Conservation (phyloP, 2,888 invertebrate species). For the Drosophila nr. fundita region DNA sequence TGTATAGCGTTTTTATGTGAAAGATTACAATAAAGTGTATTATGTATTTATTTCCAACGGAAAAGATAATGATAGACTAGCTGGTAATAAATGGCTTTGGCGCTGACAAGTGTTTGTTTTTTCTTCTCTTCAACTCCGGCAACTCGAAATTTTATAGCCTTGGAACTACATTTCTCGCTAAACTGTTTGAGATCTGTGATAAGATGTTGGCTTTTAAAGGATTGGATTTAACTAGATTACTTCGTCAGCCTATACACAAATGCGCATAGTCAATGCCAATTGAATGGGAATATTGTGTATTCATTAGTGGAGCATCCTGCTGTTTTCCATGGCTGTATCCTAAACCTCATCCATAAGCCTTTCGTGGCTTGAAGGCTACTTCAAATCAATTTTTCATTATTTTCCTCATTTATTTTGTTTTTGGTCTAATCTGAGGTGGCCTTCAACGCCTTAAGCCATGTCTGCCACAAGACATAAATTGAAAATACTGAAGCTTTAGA, state of each 20-base stretch:
- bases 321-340: background rate
- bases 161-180: background rate
- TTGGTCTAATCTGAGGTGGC: slow-evolving; percentile 9
- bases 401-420: slow-evolving; percentile 11
- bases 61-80: background rate
- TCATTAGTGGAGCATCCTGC: background rate
- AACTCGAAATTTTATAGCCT: background rate
- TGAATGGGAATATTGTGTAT: background rate
- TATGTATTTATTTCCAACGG: slow-evolving; percentile 1
- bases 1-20: slow-evolving; percentile 3
- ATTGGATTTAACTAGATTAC: background rate
- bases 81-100: slow-evolving; percentile 1
- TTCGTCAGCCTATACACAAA: background rate
- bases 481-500: slow-evolving; percentile 29
- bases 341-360: background rate
- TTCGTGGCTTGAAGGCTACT: slow-evolving; percentile 9
- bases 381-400: background rate
- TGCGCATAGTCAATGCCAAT: background rate
- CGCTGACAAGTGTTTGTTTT: background rate
- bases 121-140: background rate
- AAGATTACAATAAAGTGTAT: slow-evolving; percentile 6
- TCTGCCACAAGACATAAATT: slow-evolving; percentile 1
- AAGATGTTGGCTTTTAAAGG: background rate
- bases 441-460: slow-evolving; percentile 4
- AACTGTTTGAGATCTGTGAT: background rate